Base-by-base conservation (phyloP, 1,140 invertebrate species). In the Coelopa frigida region DNA sequence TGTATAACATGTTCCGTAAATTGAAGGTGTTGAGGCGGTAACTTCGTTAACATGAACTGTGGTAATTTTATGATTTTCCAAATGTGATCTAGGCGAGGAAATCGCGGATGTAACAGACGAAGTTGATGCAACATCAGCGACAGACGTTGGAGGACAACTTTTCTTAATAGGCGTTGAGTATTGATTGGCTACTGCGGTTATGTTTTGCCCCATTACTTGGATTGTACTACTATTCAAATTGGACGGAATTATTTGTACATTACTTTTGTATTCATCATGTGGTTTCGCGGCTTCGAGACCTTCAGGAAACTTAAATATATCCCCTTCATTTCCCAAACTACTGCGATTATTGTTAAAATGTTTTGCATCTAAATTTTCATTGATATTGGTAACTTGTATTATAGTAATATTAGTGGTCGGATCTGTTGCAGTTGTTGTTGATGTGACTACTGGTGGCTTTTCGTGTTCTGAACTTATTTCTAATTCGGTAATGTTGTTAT, bases 161-260 rank as follows among this genome's bases (percentile, higher is more conserved):
- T 47, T 44, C 37, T 64, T 62, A 2, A 57, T 44, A 20, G 59
- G 59, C 14, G 53, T 56, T n/a, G 54, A 50, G 41, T 64, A 66
- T 18, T 49, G 41, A 20, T 49, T 52, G 39, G 23, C 41, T 46
- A 41, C 33, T 54, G 51, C 22, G 5, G 37, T 21, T 35, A 22
- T 20, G 38, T 24, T 11, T 21, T 23, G 39, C 36, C 55, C 57
- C 15, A 59, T 39, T 40, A 63, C 58, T 44, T 62, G 60, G 38
- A 63, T 64, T 35, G 61, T 61, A 50, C 53, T 60, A 36, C 52
- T 54, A 49, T 54, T 57, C 49, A 51, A 46, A 53, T 58, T 68
- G 65, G 65, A 68, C 65, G 65, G 65, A 57, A 68, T 68, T 21
- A 68, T 68, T 68, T 68, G 65, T 54, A 68, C 65, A 46, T 68